Base-by-base conservation (phyloP, 1,140 invertebrate species). In the Diabrotica virgifera region DNA sequence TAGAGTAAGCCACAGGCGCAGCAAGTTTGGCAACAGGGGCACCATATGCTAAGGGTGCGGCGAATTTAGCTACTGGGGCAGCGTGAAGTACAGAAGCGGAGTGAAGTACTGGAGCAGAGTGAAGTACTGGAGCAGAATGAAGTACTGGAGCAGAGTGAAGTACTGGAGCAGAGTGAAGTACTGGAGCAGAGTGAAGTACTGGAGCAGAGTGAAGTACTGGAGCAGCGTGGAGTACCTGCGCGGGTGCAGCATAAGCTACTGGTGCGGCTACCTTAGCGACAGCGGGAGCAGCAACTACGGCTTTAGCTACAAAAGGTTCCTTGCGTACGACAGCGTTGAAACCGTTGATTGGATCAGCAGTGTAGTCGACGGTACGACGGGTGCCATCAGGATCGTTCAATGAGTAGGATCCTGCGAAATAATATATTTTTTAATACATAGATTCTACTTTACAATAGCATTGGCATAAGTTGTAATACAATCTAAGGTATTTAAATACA, bases 331-430 rank as follows among this genome's bases (percentile, higher is more conserved):
- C 78, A n/a, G 81, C 81, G 74, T 82, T 81, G 78, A 82, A 83
- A 66, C 82, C 82, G 64, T 83, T 80, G 64, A 80, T 67, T 6
- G 83, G 80, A 74, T 86, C 85, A 14, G 85, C 85, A 8, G 85
- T 87, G 77, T 90, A 89, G 66, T 87, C 85, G 2, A 89, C 87
- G 11, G 84, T 66, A 56, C 66, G 66, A 36, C 64, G 65, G 62
- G 82, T 84, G 60, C 87, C 87, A 72, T 89, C 87, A 2, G 87
- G 83, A 64, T 89, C 86, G 13, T 85, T 80, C n/a, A 88, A 73
- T 3, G 85, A 85, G 78, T 88, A 88, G 37, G 80, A 61, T 36
- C 78, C 77, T 55, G 24, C 4, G 4, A 24, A 24, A 24, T 24
- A 24, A 2, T 24, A 24, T 2, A 24, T 4, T 24, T 24, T 1